phyloP scores from a whole-genome alignment of 2,797 vertebrate genomes.

The Podarcis lilfordi region DNA sequence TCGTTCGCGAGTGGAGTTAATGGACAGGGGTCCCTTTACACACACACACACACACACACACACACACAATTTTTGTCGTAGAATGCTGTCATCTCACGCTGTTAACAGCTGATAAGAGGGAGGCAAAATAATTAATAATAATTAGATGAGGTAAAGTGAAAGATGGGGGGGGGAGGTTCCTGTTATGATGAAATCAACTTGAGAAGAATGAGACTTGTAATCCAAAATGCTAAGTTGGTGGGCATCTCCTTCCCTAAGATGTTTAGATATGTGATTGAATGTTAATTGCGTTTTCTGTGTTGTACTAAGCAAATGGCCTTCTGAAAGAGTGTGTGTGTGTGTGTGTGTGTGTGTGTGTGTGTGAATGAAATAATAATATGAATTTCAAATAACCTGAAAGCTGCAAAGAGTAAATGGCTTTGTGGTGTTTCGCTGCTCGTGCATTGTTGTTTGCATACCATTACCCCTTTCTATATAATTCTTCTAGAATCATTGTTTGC shows the following conservation, averaged over 20 bases:
- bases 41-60: no score
- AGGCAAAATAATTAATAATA: neutral
- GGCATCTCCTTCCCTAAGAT: slow-evolving; percentile 19
- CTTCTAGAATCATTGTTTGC: neutral
- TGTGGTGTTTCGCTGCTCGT: neutral
- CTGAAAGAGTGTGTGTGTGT: no score
- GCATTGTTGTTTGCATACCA: neutral
- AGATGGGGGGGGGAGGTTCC: neutral
- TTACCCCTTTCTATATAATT: neutral
- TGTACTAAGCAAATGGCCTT: slow-evolving; percentile 19
- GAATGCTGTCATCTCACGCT: neutral
- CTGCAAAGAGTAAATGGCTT: neutral
- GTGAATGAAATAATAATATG: neutral
- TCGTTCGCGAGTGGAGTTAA: no score
- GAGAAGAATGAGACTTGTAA: slow-evolving; percentile 34
- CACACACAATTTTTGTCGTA: neutral
- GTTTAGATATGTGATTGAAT: slow-evolving; percentile 14
- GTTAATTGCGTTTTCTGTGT: slow-evolving; percentile 29
- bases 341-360: neutral
- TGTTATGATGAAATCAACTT: slow-evolving; percentile 12
- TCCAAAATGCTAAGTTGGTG: slow-evolving; percentile 18
- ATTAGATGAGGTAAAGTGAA: slow-evolving; percentile 27
- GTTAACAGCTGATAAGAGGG: slow-evolving; percentile 29
- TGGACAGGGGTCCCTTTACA: no score
- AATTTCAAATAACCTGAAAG: neutral